Conservation (phyloP, 2,888 invertebrate genomes). For the Pseudeuparius sepicola region DNA sequence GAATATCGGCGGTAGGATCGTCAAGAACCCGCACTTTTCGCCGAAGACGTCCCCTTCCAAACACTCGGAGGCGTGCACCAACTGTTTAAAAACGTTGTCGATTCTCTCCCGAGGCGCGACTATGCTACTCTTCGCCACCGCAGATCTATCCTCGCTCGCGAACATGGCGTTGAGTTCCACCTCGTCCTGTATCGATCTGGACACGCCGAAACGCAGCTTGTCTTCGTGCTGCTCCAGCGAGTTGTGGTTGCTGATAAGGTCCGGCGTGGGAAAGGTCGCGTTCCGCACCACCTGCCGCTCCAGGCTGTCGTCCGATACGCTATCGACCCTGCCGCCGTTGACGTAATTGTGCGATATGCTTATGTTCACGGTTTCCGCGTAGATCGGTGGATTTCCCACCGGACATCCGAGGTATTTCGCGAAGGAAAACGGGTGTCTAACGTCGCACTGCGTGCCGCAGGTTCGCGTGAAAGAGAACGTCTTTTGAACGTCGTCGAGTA, state of each 20-base stretch:
- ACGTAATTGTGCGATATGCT: constrained; percentile 49
- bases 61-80: background rate
- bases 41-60: no score
- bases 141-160: background rate
- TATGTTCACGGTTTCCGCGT: constrained; percentile 46
- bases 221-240: constrained; percentile 35
- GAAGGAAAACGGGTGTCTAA: constrained; percentile 30
- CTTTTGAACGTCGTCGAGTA: constrained; percentile 27
- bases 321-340: constrained; percentile 37
- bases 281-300: constrained; percentile 33
- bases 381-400: constrained; percentile 31
- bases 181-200: background rate
- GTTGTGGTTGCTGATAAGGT: constrained; percentile 50
- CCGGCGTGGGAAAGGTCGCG: constrained; percentile 42
- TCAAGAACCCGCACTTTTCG: background rate
- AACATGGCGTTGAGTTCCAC: background rate
- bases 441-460: constrained; percentile 35
- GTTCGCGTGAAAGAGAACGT: constrained; percentile 33
- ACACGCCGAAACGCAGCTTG: no score
- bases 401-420: constrained; percentile 35
- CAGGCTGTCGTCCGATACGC: constrained; percentile 44
- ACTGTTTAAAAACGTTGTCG: background rate
- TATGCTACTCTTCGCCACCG: background rate
- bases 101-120: background rate
- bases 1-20: background rate